A percentile compares a stretch with the other conserved stretches of the same genome.
Evolutionary conservation across 2,888 invertebrate species (phyloP).

Genomic region (Ennomos fuscantarius): DNA sequence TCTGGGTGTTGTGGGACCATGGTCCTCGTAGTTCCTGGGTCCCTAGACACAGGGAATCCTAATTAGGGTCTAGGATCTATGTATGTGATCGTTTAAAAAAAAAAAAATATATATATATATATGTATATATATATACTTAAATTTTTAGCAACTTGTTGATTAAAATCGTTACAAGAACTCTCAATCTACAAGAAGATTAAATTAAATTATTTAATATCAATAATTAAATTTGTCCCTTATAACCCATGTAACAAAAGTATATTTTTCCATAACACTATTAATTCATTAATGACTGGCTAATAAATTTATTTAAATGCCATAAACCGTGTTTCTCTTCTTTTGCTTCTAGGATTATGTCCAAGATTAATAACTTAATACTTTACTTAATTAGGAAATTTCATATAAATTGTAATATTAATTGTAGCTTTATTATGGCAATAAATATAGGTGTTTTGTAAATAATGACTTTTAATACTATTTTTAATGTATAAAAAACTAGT

Average conservation of each 20-base stretch:
- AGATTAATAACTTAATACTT: slow-evolving; percentile 12
- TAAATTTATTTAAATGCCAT: slow-evolving; percentile 6
- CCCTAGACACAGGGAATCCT: too few species aligned
- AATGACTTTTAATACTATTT: neutral
- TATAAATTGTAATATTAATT: slow-evolving; percentile 1
- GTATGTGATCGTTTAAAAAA: too few species aligned
- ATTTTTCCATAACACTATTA: neutral
- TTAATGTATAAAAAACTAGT: neutral
- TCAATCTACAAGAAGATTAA: neutral
- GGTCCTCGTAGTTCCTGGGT: too few species aligned
- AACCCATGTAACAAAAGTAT: neutral
- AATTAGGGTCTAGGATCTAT: too few species aligned
- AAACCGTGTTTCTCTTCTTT: slow-evolving; percentile 13
- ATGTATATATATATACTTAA: too few species aligned
- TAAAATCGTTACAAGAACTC: neutral
- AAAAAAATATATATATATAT: too few species aligned
- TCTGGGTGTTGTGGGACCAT: too few species aligned
- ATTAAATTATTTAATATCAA: neutral
- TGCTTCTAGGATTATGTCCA: slow-evolving; percentile 11
- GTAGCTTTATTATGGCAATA: too few species aligned
- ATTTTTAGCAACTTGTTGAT: neutral
- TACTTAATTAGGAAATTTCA: slow-evolving; percentile 8
- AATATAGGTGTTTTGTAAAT: too few species aligned
- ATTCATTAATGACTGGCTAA: neutral
- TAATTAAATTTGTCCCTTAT: slow-evolving; percentile 4